Base-by-base conservation (phyloP, 1,140 invertebrate genomes). In the Scaptomyza hsui region DNA sequence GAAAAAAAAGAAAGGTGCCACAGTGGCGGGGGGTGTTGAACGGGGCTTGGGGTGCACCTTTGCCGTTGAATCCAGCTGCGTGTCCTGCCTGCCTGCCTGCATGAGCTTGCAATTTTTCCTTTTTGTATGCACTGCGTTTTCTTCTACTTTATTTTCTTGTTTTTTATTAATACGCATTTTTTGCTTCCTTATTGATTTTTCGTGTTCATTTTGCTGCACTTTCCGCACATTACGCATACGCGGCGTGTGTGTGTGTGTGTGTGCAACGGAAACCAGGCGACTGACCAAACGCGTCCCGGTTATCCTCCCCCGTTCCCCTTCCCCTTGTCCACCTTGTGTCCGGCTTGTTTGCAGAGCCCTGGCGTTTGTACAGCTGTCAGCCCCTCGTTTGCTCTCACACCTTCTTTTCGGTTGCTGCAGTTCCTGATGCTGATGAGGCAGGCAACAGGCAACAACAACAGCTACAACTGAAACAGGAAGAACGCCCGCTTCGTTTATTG, bases 351-450 rank as follows among this genome's bases (percentile, higher is more conserved):
- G 72, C 68, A 39, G 37, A 35, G 61, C 60, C 65, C 80, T 68
- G 61, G 65, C 75, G 80, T 85, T 83, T 83, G 80, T 85, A 79
- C 80, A 85, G 77, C 80, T 86, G 81, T 80, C 69, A 80, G 72
- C 63, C 63, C 72, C 60, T 65, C 72, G 64, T 70, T 47, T 44
- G 42, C 70, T 42, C 75, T 65, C 62, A 45, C 69, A 65, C 62
- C 62, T 39, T 39, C 19, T 32, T 18, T 24, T 12, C 48, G 32
- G 32, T 16, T 47, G 49, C 7, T 51, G 63, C 32, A 52, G 51
- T 55, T 62, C 44, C 37, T 59, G 72, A 10, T 42, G 37, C 41
- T 48, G 52, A 47, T 56, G 53, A 49, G 42, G 16, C 45, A 21
- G 62, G 35, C 55, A 44, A 32, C 21, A 24, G 13, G 29, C 12